Base-by-base conservation (phyloP, 2,113 vertebrate genomes). In the Halichoeres trimaculatus region DNA sequence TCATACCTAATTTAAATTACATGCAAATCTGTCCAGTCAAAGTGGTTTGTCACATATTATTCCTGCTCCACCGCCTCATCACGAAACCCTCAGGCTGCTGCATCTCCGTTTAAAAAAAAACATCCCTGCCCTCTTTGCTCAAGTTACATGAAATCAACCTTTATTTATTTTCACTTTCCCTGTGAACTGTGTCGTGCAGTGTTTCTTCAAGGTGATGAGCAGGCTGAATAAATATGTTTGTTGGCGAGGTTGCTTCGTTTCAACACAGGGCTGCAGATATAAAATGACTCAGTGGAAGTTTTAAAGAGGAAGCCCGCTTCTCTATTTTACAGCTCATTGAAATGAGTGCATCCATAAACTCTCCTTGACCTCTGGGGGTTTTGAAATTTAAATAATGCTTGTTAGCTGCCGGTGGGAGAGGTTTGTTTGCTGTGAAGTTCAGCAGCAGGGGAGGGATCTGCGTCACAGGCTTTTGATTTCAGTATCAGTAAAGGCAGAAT, bases 171-270 rank as follows among this genome's bases (percentile, higher is more conserved):
- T 68, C 41, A 5, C 8, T 76, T 57, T 63, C 59, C 66, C 47
- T 60, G 64, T 62, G 66, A 74, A 78, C 52, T 54, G 2, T 51
- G 83, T 20, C 56, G 9, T 24, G 70, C 58, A 36, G 66, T 50
- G 70, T 68, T 74, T 45, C 41, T 45, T 35, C 68, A 47, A 65
- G 68, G 65, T 65, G 63, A 66, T 52, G 60, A 75, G 24, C 67
- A 52, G 69, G 70, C 79, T 85, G 72, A 38, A 24, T 60, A 85
- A 83, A 86, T 81, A 74, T 85, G 71, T 78, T 74, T 83, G 76
- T 83, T 90, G 85, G 81, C 84, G 4, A 35, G 57, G 61, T 41
- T 1, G 26, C 30, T 35, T 62, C 24, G 9, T 70, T 81, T 34
- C 63, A 69, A 70, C 68, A 45, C 55, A 20, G 24, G 12, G 20